A percentile compares a stretch with the other conserved stretches of the same genome.
These are phyloP conservation scores for Podarcis lilfordi DNA, from an alignment of 2,797 vertebrate genomes.

Conservation along the genomic window DNA sequence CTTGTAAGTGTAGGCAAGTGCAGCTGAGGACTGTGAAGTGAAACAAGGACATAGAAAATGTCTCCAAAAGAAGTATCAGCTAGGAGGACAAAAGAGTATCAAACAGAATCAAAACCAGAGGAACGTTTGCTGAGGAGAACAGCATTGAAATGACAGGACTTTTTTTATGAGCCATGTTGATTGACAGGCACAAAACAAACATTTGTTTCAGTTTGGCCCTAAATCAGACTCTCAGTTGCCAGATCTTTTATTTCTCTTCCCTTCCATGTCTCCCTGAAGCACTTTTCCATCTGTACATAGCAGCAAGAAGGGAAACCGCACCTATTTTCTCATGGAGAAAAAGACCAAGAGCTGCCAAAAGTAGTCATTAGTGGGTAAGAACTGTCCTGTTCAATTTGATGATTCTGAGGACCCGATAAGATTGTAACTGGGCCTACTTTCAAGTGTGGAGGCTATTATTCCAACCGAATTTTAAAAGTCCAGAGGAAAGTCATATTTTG, in stretches of 20 bases:
- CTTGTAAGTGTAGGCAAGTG: neutral
- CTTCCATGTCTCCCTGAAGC: neutral
- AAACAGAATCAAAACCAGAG: neutral
- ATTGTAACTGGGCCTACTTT: neutral
- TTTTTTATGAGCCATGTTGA: neutral
- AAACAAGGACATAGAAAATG: neutral
- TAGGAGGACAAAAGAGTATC: neutral
- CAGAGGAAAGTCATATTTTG: conserved; percentile 17
- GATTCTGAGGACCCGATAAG: neutral
- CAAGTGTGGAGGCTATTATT: neutral
- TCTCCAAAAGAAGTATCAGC: neutral
- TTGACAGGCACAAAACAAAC: neutral
- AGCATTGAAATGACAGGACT: neutral
- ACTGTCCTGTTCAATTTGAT: neutral
- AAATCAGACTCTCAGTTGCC: no score
- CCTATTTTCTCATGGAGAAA: neutral
- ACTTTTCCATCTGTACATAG: neutral
- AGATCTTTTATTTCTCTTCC: neutral
- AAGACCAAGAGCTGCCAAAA: neutral
- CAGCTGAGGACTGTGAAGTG: neutral
- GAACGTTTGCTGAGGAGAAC: neutral
- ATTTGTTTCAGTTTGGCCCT: neutral
- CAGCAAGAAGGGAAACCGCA: neutral
- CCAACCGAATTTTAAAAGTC: conserved; percentile 8
- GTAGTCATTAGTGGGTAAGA: neutral